These are phyloP conservation scores for Probosciger aterrimus DNA, from an alignment of 2,113 vertebrate species.

Conservation along the genomic window DNA sequence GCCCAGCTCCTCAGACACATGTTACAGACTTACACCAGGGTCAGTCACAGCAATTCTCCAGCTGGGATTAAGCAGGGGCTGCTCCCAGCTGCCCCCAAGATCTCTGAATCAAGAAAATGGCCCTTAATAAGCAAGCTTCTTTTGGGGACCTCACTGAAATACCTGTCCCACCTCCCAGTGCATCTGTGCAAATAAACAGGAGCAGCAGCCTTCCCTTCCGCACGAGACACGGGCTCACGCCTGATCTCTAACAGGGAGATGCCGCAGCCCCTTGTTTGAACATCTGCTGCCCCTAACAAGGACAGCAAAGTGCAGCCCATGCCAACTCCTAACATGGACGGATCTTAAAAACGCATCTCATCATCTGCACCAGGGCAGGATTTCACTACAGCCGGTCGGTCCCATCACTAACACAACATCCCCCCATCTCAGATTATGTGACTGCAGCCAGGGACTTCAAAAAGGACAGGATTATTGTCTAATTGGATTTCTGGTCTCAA, in stretches of 20 bases:
- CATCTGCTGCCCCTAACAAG: background rate
- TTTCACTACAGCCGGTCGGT: background rate
- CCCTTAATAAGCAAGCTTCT: fast-evolving
- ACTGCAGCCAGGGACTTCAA: background rate
- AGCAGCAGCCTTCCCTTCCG: background rate
- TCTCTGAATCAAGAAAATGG: background rate
- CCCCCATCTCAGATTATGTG: background rate
- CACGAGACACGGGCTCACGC: fast-evolving
- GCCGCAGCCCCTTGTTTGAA: background rate
- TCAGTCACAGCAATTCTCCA: background rate
- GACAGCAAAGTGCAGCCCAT: background rate
- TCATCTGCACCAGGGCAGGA: background rate
- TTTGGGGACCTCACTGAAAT: background rate
- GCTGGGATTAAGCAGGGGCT: fast-evolving
- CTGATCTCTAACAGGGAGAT: background rate
- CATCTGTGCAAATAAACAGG: constrained; percentile 8
- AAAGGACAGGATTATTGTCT: background rate
- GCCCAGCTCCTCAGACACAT: background rate
- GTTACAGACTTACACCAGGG: fast-evolving
- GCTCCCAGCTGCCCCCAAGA: background rate
- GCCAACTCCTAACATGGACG: background rate
- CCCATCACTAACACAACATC: background rate
- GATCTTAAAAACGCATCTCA: background rate
- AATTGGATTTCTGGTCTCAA: constrained; percentile 62
- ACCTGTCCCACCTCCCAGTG: background rate